Conservation (phyloP, 92 coral and sea anemone genomes). For the Porites lobata region DNA sequence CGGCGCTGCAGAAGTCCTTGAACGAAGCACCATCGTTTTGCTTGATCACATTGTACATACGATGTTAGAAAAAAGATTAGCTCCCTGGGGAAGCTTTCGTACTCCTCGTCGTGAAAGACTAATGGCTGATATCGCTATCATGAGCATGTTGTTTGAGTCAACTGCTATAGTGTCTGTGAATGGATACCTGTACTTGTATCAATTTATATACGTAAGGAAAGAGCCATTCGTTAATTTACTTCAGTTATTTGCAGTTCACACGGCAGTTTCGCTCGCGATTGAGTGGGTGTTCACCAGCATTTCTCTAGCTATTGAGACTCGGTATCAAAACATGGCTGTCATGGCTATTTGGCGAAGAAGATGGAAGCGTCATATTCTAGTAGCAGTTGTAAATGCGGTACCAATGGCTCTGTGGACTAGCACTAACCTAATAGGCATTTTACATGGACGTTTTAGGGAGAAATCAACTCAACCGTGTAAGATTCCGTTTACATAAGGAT, state of each 20-base stretch:
- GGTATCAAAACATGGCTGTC: slow-evolving; percentile 52
- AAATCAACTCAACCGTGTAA: not conserved
- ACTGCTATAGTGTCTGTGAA: slow-evolving; percentile 7
- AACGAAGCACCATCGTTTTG: too few species aligned
- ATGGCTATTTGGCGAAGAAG: slow-evolving; percentile 53
- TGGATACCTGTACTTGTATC: slow-evolving; percentile 11
- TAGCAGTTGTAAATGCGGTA: slow-evolving; percentile 4
- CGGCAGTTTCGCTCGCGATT: slow-evolving; percentile 28
- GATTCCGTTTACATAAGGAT: not conserved
- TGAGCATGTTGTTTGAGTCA: slow-evolving; percentile 47
- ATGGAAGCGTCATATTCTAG: slow-evolving; percentile 36
- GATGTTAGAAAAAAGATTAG: slow-evolving; percentile 16
- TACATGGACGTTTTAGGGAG: not conserved
- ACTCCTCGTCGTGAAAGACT: slow-evolving; percentile 56
- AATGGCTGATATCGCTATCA: slow-evolving; percentile 48
- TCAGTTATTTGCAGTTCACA: not conserved
- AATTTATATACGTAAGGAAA: not conserved
- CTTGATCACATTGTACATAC: too few species aligned
- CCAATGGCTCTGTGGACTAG: not conserved
- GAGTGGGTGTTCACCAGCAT: slow-evolving; percentile 56
- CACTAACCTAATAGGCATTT: not conserved
- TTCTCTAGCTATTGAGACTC: slow-evolving; percentile 45
- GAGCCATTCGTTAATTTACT: not conserved
- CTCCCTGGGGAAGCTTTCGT: slow-evolving; percentile 58
- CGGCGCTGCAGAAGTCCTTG: slow-evolving; percentile 8